A percentile compares a stretch with the other conserved stretches of the same genome.
Evolutionary conservation across 2,113 vertebrate species (phyloP).

Genomic region (Urocolius indicus): DNA sequence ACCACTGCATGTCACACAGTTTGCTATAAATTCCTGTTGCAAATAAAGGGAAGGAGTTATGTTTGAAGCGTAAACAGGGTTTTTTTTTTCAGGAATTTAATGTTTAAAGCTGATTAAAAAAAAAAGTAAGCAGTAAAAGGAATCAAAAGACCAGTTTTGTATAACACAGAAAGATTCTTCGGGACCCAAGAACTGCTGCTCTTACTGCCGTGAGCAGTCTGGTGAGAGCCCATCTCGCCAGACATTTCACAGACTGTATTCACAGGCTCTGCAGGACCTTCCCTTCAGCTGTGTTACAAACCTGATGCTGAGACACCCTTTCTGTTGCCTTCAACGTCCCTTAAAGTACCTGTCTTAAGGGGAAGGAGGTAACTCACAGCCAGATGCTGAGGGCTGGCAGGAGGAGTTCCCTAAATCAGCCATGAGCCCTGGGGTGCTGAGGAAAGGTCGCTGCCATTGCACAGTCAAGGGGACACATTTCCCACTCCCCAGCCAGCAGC

Average conservation of each 20-base stretch:
- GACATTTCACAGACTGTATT: fast-evolving
- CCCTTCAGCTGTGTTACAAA: fast-evolving
- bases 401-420: too few species aligned
- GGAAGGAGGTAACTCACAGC: too few species aligned
- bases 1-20: fast-evolving
- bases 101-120: not conserved
- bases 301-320: not conserved
- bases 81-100: not conserved
- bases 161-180: fast-evolving
- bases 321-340: not conserved
- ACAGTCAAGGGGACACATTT: not conserved
- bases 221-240: not conserved
- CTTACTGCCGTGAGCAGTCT: fast-evolving
- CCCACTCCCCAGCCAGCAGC: not conserved
- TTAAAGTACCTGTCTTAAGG: fast-evolving
- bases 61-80: not conserved
- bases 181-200: not conserved
- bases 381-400: not conserved
- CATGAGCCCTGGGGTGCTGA: fast-evolving
- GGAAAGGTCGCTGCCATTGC: fast-evolving
- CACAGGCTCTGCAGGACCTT: not conserved
- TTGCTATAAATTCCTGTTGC: not conserved
- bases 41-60: not conserved
- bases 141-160: fast-evolving
- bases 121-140: not conserved